phyloP scores from a whole-genome alignment of 2,113 vertebrate genomes.

The Myiagra hebetior region DNA sequence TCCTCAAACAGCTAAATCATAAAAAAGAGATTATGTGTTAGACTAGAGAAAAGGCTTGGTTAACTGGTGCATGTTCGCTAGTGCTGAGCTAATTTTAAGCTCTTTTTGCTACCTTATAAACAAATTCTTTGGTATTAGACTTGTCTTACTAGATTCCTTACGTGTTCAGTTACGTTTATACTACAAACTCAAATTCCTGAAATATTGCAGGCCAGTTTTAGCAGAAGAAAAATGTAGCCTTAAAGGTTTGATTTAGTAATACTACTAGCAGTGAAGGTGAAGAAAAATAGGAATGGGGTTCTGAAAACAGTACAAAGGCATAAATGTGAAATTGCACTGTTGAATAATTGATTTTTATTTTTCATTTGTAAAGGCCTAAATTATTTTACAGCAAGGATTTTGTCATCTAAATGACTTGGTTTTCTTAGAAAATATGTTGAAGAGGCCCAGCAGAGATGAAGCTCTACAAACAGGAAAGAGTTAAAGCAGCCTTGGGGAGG shows the following conservation, averaged over 20 bases:
- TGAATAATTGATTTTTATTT: background rate
- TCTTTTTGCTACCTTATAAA: background rate
- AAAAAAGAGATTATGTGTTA: background rate
- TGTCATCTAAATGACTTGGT: background rate
- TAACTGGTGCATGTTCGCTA: background rate
- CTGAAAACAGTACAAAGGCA: background rate
- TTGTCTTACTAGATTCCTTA: constrained; percentile 23
- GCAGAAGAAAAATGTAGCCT: background rate
- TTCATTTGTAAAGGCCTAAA: background rate
- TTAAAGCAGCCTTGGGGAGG: background rate
- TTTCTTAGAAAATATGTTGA: background rate
- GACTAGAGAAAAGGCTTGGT: background rate
- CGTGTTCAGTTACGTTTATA: background rate
- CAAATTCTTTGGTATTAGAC: background rate
- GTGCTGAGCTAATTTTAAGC: background rate
- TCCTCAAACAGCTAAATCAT: background rate
- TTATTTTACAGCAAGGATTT: background rate
- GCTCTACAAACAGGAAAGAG: background rate
- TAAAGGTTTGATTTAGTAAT: background rate
- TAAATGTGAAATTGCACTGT: background rate
- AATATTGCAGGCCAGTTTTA: background rate
- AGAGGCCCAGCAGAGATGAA: background rate
- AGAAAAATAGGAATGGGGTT: background rate
- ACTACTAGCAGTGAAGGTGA: background rate
- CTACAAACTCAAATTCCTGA: background rate